These are phyloP conservation scores for Indicator maculatus DNA, from an alignment of 2,113 vertebrate species.

Conservation along the genomic window DNA sequence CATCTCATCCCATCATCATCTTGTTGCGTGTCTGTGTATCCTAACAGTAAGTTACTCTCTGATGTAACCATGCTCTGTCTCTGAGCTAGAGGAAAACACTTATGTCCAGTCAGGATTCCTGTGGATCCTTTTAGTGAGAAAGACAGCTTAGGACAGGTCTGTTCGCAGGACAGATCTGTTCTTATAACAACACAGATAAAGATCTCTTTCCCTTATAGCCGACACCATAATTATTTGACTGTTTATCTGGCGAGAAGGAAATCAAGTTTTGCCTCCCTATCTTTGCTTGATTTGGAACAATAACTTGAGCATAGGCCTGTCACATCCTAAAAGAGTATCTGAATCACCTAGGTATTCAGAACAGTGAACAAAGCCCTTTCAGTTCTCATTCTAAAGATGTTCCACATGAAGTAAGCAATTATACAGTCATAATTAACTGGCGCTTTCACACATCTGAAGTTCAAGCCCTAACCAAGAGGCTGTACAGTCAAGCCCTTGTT, in stretches of 20 bases:
- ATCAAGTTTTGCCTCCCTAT: conserved; percentile 37
- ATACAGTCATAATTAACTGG: conserved; percentile 21
- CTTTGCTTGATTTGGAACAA: conserved; percentile 31
- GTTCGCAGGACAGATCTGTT: neutral
- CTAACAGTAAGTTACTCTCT: neutral
- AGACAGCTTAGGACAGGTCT: neutral
- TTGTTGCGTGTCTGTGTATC: neutral
- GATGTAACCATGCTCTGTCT: neutral
- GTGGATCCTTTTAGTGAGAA: neutral
- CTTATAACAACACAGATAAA: conserved; percentile 27
- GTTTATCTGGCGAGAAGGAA: conserved; percentile 19
- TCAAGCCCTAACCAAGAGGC: conserved; percentile 9
- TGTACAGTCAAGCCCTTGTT: conserved; percentile 6
- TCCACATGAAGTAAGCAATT: conserved; percentile 35
- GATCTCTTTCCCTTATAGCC: conserved; percentile 5
- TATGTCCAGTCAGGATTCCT: neutral
- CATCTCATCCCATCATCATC: neutral
- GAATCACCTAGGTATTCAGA: conserved; percentile 32
- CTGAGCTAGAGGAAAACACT: neutral
- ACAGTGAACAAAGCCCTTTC: conserved; percentile 49
- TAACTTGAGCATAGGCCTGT: neutral
- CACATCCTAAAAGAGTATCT: neutral
- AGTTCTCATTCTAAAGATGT: conserved; percentile 62
- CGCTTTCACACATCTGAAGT: neutral
- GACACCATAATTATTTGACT: conserved; percentile 31